phyloP scores from a whole-genome alignment of 2,113 vertebrate species.

The Oostethus manadensis region DNA sequence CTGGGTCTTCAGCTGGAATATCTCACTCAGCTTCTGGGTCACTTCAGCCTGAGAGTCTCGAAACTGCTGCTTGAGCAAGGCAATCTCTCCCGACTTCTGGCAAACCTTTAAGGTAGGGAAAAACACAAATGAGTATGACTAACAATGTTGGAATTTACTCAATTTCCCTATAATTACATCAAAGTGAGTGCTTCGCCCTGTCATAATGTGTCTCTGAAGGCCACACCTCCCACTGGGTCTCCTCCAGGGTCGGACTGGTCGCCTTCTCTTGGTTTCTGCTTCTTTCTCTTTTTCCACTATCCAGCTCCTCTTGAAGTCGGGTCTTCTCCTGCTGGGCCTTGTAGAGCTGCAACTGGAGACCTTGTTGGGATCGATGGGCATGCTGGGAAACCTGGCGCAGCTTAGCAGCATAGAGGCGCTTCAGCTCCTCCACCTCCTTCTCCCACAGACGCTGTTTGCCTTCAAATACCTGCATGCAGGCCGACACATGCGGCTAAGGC shows the following conservation, averaged over 20 bases:
- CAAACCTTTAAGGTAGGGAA: conserved; percentile 76
- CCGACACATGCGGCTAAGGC: conserved; percentile 8
- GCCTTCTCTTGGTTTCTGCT: conserved; percentile 37
- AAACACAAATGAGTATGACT: background rate
- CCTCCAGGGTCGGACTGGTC: conserved; percentile 79
- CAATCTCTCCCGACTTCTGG: conserved; percentile 94
- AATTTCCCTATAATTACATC: conserved; percentile 17
- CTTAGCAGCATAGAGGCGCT: conserved; percentile 84
- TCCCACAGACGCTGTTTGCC: conserved; percentile 94
- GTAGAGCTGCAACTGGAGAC: conserved; percentile 88
- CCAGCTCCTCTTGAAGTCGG: conserved; percentile 84
- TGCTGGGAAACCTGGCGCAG: conserved; percentile 92
- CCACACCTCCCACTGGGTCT: conserved; percentile 91
- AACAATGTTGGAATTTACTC: conserved; percentile 11
- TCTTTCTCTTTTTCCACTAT: conserved; percentile 69
- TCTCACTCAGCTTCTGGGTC: conserved; percentile 88
- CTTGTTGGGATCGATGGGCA: conserved; percentile 85
- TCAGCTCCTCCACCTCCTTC: conserved; percentile 89
- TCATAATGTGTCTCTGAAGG: background rate
- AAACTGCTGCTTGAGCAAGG: conserved; percentile 93
- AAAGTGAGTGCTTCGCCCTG: conserved; percentile 1
- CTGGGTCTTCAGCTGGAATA: conserved; percentile 91
- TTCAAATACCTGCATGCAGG: conserved; percentile 80
- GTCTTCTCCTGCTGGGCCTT: conserved; percentile 90
- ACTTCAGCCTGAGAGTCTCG: conserved; percentile 91